phyloP scores from a whole-genome alignment of 2,113 vertebrate genomes.

The Rhabdomys dilectus region DNA sequence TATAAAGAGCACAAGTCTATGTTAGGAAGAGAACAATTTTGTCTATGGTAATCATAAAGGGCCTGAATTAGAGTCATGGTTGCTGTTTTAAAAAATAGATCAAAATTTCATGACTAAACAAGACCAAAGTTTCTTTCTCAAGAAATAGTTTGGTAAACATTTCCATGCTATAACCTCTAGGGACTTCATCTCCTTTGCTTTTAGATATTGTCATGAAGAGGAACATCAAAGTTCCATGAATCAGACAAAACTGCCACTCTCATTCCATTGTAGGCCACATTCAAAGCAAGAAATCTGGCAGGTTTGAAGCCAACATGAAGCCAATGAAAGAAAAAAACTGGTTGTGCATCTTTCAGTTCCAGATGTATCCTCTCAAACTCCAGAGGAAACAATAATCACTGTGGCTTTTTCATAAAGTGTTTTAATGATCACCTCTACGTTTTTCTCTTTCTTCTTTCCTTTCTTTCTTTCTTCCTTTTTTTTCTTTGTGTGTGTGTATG shows the following conservation, averaged over 20 bases:
- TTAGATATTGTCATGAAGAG: not conserved
- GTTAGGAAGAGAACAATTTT: constrained; percentile 59
- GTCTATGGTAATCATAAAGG: constrained; percentile 65
- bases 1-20: constrained; percentile 60
- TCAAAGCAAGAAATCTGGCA: not conserved
- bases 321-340: not conserved
- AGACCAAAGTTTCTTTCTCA: constrained; percentile 64
- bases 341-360: too few species aligned
- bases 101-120: constrained; percentile 59
- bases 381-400: not conserved
- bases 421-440: not conserved
- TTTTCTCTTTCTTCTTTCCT: too few species aligned
- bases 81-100: constrained; percentile 58
- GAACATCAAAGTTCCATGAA: not conserved
- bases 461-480: too few species aligned
- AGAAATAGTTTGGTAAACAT: not conserved
- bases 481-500: too few species aligned
- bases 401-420: not conserved
- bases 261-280: not conserved
- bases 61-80: constrained; percentile 64
- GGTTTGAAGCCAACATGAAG: too few species aligned
- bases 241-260: not conserved
- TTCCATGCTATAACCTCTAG: not conserved
- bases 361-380: not conserved
- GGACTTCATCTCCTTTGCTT: not conserved